Conservation (phyloP, 1,140 invertebrate species). For the Zaprionus lachaisei region DNA sequence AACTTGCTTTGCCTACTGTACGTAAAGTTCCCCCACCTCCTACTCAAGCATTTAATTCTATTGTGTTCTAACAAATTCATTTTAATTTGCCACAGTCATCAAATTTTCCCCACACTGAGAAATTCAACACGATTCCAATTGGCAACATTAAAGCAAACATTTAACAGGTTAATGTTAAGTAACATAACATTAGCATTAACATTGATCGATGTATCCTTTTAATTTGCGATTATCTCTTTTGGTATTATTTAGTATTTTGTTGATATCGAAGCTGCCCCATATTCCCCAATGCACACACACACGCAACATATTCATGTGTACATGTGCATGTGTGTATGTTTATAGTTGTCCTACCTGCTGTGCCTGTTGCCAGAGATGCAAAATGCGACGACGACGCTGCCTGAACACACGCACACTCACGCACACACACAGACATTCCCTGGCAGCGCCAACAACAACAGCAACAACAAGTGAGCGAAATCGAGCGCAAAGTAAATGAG, state of each 20-base stretch:
- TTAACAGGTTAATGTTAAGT: not conserved
- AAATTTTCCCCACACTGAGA: conserved; percentile 35
- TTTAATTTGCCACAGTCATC: conserved; percentile 48
- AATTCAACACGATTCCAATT: conserved; percentile 2
- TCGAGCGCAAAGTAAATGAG: conserved; percentile 63
- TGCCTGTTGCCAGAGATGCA: conserved; percentile 45
- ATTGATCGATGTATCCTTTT: conserved; percentile 3
- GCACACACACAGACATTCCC: not conserved
- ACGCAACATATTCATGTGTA: not conserved
- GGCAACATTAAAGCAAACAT: not conserved
- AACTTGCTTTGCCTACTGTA: not conserved
- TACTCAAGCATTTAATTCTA: conserved; percentile 44
- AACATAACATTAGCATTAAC: not conserved
- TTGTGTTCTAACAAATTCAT: conserved; percentile 59
- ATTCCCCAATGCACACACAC: conserved; percentile 1
- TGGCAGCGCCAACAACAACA: no score
- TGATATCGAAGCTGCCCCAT: conserved; percentile 37
- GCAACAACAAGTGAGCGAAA: conserved; percentile 47
- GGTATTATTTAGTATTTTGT: conserved; percentile 4
- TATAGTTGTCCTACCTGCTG: conserved; percentile 43
- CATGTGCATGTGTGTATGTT: not conserved
- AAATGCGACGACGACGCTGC: conserved; percentile 32
- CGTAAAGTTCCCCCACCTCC: conserved; percentile 30
- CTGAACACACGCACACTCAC: conserved; percentile 17
- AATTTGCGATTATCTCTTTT: not conserved